Percentiles rank a stretch among this genome's conserved stretches.
Conservation (phyloP, 2,113 vertebrate species). For the Psettodes erumei region DNA sequence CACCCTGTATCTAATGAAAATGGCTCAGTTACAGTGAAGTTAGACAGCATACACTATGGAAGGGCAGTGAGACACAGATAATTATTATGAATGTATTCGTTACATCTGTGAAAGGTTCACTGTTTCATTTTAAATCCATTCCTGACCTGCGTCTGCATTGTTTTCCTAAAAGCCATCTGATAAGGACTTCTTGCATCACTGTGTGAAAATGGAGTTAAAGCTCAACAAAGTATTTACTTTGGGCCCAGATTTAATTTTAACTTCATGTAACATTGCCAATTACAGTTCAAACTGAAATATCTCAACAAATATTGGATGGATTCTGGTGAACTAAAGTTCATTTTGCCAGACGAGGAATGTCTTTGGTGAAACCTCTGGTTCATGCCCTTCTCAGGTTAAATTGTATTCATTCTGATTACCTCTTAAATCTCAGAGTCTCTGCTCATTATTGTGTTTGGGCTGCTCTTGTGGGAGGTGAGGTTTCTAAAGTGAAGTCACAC, state of each 20-base stretch:
- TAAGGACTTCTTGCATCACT: neutral
- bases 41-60: neutral
- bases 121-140: neutral
- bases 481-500: constrained; percentile 39
- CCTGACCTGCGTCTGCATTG: neutral
- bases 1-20: too few relatives aligned
- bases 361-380: too few relatives aligned
- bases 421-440: neutral
- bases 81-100: neutral
- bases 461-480: neutral
- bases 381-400: too few relatives aligned
- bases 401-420: too few relatives aligned
- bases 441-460: neutral
- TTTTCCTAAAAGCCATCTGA: neutral
- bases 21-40: neutral
- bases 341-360: too few relatives aligned
- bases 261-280: too few relatives aligned
- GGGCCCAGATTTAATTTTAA: neutral
- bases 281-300: too few relatives aligned
- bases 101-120: neutral
- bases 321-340: too few relatives aligned
- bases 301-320: neutral
- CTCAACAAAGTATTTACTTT: neutral
- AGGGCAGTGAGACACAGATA: neutral
- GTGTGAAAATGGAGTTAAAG: neutral